These are phyloP conservation scores for Channa striata DNA, from an alignment of 2,797 vertebrate species.

Conservation along the genomic window DNA sequence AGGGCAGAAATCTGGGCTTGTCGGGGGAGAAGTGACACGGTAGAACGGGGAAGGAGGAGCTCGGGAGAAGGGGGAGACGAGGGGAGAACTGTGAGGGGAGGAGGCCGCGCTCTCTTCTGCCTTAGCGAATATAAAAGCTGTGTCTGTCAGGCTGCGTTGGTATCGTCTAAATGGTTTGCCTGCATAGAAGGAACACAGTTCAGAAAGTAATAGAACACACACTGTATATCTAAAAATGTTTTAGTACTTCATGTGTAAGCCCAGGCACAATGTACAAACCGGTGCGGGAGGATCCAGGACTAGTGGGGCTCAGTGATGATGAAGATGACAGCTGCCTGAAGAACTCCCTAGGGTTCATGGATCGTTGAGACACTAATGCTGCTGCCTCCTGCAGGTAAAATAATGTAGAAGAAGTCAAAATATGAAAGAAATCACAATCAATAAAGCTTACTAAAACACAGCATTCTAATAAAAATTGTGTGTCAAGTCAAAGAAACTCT, in stretches of 20 bases:
- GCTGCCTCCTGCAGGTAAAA: conserved; percentile 84
- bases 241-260: neutral
- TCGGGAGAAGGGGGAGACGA: conserved; percentile 83
- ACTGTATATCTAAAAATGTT: neutral
- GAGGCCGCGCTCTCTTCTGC: conserved; percentile 69
- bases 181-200: conserved; percentile 45
- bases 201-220: neutral
- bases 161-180: conserved; percentile 86
- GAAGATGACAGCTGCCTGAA: conserved; percentile 86
- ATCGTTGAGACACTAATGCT: conserved; percentile 85
- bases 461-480: neutral
- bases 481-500: neutral
- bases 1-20: conserved; percentile 71
- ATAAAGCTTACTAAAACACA: neutral
- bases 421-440: neutral
- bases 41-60: conserved; percentile 66
- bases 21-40: conserved; percentile 70
- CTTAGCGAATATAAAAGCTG: conserved; percentile 87
- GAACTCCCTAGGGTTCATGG: conserved; percentile 87
- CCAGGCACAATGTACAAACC: conserved; percentile 65
- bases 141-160: conserved; percentile 91
- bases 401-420: neutral
- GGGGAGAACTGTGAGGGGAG: conserved; percentile 77
- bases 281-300: conserved; percentile 77
- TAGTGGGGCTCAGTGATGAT: conserved; percentile 76